Conservation (phyloP, 2,888 invertebrate genomes). For the Atherix ibis region DNA sequence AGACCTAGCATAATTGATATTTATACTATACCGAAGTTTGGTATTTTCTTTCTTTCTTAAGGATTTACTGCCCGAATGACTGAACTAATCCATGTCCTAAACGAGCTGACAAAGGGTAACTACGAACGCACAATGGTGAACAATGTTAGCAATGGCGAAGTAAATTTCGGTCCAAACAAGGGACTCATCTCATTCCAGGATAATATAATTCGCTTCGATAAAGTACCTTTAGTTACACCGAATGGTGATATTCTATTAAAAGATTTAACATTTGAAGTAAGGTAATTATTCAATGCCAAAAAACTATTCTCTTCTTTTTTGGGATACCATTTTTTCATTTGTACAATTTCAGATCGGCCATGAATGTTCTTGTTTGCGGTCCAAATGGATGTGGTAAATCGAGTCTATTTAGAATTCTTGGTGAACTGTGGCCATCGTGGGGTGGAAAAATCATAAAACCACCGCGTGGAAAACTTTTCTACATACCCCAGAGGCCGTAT, state of each 20-base stretch:
- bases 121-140: constrained; percentile 44
- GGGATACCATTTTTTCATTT: background rate
- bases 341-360: constrained; percentile 50
- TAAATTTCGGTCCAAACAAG: constrained; percentile 47
- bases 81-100: constrained; percentile 68
- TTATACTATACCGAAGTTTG: background rate
- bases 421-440: constrained; percentile 95
- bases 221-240: constrained; percentile 90
- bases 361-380: constrained; percentile 95
- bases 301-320: background rate
- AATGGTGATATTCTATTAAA: constrained; percentile 90
- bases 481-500: constrained; percentile 89
- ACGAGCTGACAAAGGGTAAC: constrained; percentile 64
- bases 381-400: constrained; percentile 98
- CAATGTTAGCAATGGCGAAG: constrained; percentile 23
- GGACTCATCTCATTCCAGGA: constrained; percentile 72
- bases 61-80: constrained; percentile 81
- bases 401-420: constrained; percentile 88
- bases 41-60: constrained; percentile 8
- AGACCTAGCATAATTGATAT: too few species aligned
- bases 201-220: constrained; percentile 78
- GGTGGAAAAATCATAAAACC: constrained; percentile 90
- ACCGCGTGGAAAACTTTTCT: constrained; percentile 83
- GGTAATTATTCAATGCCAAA: constrained; percentile 29
- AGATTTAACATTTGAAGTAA: constrained; percentile 80